A percentile compares a stretch with the other conserved stretches of the same genome.
Evolutionary conservation across 2,113 vertebrate genomes (phyloP).

Genomic region (Motacilla alba): DNA sequence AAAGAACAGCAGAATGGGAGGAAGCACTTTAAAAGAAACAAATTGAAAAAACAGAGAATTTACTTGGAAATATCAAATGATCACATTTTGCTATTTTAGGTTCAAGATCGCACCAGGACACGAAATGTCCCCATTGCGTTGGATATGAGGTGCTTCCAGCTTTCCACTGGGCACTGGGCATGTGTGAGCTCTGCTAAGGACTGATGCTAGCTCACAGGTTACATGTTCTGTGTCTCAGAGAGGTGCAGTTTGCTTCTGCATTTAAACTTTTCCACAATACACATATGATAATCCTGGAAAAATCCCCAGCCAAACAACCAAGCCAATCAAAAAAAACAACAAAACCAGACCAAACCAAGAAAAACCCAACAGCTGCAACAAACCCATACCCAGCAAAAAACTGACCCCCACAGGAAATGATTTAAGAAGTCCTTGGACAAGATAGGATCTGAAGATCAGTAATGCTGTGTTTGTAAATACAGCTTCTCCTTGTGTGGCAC

Average conservation of each 20-base stretch:
- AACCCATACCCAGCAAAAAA: not conserved
- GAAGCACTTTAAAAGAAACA: not conserved
- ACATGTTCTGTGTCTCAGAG: not conserved
- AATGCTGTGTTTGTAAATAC: not conserved
- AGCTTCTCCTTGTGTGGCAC: not conserved
- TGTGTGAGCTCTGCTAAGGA: not conserved
- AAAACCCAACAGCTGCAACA: not conserved
- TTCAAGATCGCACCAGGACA: not conserved
- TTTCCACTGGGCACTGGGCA: not conserved
- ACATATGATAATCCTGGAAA: not conserved
- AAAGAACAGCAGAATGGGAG: not conserved
- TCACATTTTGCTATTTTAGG: not conserved
- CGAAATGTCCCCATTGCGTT: not conserved
- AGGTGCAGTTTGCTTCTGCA: not conserved
- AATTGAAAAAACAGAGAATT: not conserved
- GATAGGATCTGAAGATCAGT: not conserved
- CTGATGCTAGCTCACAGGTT: not conserved
- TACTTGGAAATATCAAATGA: not conserved
- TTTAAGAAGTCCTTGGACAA: not conserved
- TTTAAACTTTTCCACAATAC: not conserved
- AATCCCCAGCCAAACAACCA: not conserved
- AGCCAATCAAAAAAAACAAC: not conserved
- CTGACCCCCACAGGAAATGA: rapidly evolving
- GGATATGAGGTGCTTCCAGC: not conserved
- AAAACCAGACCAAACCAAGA: not conserved